Evolutionary conservation across 2,797 vertebrate genomes (phyloP).

Genomic region (Neosalanx taihuensis): DNA sequence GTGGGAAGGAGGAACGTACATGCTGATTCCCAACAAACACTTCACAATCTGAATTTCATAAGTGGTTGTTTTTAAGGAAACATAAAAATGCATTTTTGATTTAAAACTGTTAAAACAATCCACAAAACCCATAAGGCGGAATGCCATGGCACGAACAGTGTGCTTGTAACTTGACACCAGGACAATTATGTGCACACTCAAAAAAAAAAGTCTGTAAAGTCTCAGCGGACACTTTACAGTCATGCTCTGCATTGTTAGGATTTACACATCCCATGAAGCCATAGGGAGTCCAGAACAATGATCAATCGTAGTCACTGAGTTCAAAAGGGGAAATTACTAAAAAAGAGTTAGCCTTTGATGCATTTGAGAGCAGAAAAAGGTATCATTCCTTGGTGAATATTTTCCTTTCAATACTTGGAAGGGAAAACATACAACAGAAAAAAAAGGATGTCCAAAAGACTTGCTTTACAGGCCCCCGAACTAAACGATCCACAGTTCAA

Average conservation of each 20-base stretch:
- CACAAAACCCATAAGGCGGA: background rate
- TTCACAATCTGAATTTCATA: background rate
- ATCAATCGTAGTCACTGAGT: constrained; percentile 56
- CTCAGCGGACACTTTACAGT: constrained; percentile 60
- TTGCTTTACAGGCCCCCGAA: background rate
- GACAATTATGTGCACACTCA: constrained; percentile 28
- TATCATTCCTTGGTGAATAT: constrained; percentile 17
- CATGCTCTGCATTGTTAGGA: constrained; percentile 57
- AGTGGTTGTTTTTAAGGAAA: background rate
- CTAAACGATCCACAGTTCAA: background rate
- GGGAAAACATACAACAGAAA: background rate
- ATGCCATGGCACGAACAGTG: constrained; percentile 13
- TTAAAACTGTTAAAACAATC: background rate
- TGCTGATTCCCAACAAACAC: background rate
- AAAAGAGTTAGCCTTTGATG: constrained; percentile 36
- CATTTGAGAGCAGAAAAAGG: constrained; percentile 27
- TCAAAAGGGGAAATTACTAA: constrained; percentile 45
- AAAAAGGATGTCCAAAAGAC: background rate
- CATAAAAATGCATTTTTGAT: background rate
- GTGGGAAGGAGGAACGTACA: background rate
- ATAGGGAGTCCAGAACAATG: constrained; percentile 51
- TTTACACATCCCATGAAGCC: constrained; percentile 63
- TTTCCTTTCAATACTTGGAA: constrained; percentile 1
- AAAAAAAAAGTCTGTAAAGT: constrained; percentile 25
- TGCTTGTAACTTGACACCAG: constrained; percentile 41